Percentiles rank a stretch among this genome's conserved stretches.
Conservation (phyloP, 2,113 vertebrate genomes). For the Aptenodytes patagonicus region DNA sequence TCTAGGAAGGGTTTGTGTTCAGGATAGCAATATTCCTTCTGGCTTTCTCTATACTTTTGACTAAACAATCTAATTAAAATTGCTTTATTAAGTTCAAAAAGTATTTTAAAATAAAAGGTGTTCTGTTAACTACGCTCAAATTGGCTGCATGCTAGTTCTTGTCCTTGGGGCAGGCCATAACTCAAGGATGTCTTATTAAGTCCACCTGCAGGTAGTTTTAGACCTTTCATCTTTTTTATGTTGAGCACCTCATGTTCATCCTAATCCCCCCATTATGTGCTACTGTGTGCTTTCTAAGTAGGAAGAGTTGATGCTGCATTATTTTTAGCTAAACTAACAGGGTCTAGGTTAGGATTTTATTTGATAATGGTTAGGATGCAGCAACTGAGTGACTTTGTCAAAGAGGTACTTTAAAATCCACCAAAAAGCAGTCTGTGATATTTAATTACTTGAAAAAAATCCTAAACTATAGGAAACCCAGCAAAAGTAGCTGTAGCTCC, state of each 20-base stretch:
- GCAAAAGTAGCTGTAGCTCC: neutral
- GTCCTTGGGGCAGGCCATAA: neutral
- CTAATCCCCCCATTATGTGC: neutral
- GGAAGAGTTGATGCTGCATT: neutral
- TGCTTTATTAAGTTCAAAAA: neutral
- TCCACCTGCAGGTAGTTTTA: neutral
- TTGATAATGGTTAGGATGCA: neutral
- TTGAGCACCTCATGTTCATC: neutral
- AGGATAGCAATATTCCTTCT: neutral
- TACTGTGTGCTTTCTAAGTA: neutral
- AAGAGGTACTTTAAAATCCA: neutral
- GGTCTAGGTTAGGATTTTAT: neutral
- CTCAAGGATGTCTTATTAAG: neutral
- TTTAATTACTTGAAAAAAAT: neutral
- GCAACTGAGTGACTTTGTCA: neutral
- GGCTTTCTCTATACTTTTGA: neutral
- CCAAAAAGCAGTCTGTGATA: neutral
- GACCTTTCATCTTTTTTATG: neutral
- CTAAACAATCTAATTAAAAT: neutral
- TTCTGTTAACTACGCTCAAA: neutral
- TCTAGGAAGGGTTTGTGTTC: neutral
- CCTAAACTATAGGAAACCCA: neutral
- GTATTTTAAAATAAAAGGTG: neutral
- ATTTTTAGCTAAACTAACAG: neutral
- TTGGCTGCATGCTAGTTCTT: neutral